These are phyloP conservation scores for Argyrosomus regius DNA, from an alignment of 2,797 vertebrate species.

Conservation along the genomic window DNA sequence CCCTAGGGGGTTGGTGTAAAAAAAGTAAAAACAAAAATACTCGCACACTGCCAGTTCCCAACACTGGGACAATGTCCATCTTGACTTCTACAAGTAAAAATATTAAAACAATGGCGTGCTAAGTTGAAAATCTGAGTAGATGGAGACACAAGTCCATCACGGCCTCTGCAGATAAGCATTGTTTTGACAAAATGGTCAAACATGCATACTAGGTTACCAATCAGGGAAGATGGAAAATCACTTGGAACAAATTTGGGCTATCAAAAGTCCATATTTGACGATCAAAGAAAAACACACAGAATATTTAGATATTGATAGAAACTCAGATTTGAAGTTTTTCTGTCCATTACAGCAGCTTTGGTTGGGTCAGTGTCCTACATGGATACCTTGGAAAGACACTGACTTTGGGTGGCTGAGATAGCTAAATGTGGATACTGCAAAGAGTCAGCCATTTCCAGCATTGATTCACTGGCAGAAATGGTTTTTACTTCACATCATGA, in stretches of 20 bases:
- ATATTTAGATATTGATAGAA: not conserved
- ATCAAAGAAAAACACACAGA: not conserved
- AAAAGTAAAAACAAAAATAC: not conserved
- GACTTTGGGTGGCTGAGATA: constrained; percentile 34
- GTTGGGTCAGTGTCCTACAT: constrained; percentile 24
- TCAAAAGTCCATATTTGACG: not conserved
- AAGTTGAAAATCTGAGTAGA: not conserved
- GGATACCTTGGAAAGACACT: constrained; percentile 14
- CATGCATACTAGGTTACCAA: not conserved
- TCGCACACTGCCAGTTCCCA: not conserved
- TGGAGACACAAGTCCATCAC: not conserved
- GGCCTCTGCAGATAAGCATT: no score
- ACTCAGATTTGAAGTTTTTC: not conserved
- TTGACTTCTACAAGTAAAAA: not conserved
- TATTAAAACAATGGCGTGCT: no score
- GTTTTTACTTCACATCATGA: constrained; percentile 61
- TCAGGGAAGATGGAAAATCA: not conserved
- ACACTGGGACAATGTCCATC: not conserved
- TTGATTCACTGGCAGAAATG: constrained; percentile 64
- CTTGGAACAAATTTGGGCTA: not conserved
- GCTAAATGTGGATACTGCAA: constrained; percentile 54
- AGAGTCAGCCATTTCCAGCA: constrained; percentile 45
- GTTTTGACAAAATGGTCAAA: not conserved
- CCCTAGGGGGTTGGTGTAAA: not conserved
- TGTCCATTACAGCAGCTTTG: not conserved